Evolutionary conservation across 2,113 vertebrate genomes (phyloP).

Genomic region (Cyanistes caeruleus): DNA sequence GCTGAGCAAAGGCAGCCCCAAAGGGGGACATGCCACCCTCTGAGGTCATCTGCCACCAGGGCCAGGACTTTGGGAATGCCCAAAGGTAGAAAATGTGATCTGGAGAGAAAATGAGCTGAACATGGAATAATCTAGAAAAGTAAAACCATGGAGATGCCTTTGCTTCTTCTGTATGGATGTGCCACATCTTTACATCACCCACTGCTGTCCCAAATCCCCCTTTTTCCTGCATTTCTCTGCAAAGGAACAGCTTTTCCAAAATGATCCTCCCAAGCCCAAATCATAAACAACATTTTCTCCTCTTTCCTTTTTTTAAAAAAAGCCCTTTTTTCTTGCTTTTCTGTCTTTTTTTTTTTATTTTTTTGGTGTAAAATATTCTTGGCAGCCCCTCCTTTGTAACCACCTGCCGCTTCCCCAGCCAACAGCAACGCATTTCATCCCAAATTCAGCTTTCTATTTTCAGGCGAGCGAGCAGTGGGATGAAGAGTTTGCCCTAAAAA

Average conservation of each 20-base stretch:
- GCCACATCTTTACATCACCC: not conserved
- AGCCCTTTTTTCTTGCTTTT: not conserved
- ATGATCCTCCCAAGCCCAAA: not conserved
- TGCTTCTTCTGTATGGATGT: not conserved
- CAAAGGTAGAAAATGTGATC: not conserved
- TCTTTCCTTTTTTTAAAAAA: not conserved
- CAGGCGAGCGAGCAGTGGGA: constrained; percentile 62
- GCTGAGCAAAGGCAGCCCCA: not conserved
- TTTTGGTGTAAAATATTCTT: constrained; percentile 63
- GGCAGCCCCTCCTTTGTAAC: constrained; percentile 74
- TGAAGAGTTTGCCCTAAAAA: constrained; percentile 79
- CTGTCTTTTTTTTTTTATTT: not conserved
- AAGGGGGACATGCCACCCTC: not conserved
- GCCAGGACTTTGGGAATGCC: not conserved
- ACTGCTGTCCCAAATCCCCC: not conserved
- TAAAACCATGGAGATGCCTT: not conserved
- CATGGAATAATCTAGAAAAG: not conserved
- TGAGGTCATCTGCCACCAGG: not conserved
- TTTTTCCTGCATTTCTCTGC: not conserved
- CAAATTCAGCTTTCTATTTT: constrained; percentile 80
- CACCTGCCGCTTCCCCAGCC: constrained; percentile 76
- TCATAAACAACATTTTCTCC: not conserved
- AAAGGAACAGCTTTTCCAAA: not conserved
- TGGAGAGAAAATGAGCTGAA: not conserved
- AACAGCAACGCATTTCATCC: constrained; percentile 74